Evolutionary conservation across 2,888 invertebrate genomes (phyloP).

Genomic region (Lithosia quadra): DNA sequence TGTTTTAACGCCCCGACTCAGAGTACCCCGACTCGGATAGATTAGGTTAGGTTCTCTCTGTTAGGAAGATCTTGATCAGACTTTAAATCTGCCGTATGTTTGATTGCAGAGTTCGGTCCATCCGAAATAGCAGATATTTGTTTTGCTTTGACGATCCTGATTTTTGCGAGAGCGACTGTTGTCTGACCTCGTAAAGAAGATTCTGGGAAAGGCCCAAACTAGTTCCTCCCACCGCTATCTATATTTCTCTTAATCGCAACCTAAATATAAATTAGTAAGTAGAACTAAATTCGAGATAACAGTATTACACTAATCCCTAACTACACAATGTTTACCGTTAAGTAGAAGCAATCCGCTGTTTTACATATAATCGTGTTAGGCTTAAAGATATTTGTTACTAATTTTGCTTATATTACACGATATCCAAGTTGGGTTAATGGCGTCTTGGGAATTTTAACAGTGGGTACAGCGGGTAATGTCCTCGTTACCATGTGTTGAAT

Average conservation of each 20-base stretch:
- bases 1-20: too few relatives aligned
- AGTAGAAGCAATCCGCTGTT: constrained; percentile 18
- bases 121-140: too few relatives aligned
- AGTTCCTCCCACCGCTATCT: not conserved
- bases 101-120: too few relatives aligned
- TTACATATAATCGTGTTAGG: constrained; percentile 22
- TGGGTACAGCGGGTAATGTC: constrained; percentile 14
- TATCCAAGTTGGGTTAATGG: constrained; percentile 23
- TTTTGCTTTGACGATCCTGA: too few relatives aligned
- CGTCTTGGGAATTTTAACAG: constrained; percentile 30
- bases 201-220: too few relatives aligned
- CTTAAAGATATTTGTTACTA: constrained; percentile 28
- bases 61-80: too few relatives aligned
- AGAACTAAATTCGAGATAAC: constrained; percentile 11
- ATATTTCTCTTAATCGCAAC: not conserved
- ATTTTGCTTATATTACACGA: constrained; percentile 17
- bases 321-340: constrained; percentile 15
- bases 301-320: constrained; percentile 11
- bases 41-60: too few relatives aligned
- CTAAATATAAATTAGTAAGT: constrained; percentile 9
- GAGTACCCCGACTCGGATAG: too few relatives aligned
- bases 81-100: too few relatives aligned
- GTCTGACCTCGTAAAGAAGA: too few relatives aligned
- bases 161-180: too few relatives aligned
- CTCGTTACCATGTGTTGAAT: constrained; percentile 30